phyloP scores from a whole-genome alignment of 2,888 invertebrate genomes.

The Nebria brevicollis region DNA sequence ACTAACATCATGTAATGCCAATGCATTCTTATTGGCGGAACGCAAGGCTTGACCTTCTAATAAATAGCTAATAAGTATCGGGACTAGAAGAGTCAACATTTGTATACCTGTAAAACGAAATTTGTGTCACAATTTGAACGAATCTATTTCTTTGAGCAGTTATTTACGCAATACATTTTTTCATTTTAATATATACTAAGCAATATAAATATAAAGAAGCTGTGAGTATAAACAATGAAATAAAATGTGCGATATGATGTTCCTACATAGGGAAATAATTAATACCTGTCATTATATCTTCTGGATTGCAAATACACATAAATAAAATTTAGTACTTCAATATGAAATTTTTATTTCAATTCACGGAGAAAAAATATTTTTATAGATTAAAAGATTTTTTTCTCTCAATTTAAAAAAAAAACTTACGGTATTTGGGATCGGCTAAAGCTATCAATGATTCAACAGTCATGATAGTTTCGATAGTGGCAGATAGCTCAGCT shows the following conservation, averaged over 20 bases:
- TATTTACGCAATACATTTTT: no score
- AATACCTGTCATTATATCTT: slow-evolving; percentile 42
- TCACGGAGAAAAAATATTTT: background rate
- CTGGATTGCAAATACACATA: slow-evolving; percentile 45
- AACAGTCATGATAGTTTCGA: slow-evolving; percentile 78
- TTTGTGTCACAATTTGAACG: background rate
- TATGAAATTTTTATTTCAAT: background rate
- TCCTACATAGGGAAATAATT: background rate
- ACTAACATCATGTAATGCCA: slow-evolving; percentile 86
- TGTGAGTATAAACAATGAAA: no score
- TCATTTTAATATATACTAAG: no score
- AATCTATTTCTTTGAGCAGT: background rate
- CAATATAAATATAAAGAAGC: no score
- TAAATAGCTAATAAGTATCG: slow-evolving; percentile 88
- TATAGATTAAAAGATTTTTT: no score
- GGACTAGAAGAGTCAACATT: slow-evolving; percentile 88
- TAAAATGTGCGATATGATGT: no score
- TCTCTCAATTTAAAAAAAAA: background rate
- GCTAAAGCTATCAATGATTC: slow-evolving; percentile 80
- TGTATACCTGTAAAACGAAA: slow-evolving; percentile 76
- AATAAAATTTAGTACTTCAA: slow-evolving; percentile 16
- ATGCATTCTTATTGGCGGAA: slow-evolving; percentile 71
- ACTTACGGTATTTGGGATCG: slow-evolving; percentile 82
- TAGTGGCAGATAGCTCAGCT: slow-evolving; percentile 74
- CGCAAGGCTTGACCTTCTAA: slow-evolving; percentile 74